A percentile compares a stretch with the other conserved stretches of the same genome.
Evolutionary conservation across 2,888 invertebrate species (phyloP).

Genomic region (Drosophila heteroneura): DNA sequence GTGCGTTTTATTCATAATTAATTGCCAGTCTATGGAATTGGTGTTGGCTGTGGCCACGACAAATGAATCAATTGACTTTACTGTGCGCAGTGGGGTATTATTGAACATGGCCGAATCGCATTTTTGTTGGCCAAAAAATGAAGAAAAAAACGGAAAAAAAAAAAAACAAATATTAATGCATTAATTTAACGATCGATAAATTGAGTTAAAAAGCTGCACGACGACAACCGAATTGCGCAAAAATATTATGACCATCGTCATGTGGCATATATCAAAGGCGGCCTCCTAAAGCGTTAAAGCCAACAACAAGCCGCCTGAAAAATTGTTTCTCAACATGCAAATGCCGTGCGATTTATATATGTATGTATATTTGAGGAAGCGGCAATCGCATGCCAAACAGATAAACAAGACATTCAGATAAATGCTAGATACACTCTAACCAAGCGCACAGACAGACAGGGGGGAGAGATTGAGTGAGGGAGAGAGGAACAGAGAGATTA

Average conservation of each 20-base stretch:
- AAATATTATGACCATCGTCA: conserved; percentile 82
- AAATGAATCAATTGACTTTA: conserved; percentile 48
- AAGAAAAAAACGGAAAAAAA: conserved; percentile 14
- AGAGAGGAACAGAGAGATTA: conserved; percentile 26
- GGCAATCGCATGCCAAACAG: conserved; percentile 68
- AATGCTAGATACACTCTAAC: conserved; percentile 43
- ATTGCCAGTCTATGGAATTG: conserved; percentile 55
- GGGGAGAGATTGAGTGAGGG: background rate
- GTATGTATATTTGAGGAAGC: conserved; percentile 72
- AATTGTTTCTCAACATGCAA: conserved; percentile 81
- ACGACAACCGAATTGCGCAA: conserved; percentile 84
- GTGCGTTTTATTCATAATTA: conserved; percentile 62
- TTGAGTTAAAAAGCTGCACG: conserved; percentile 67
- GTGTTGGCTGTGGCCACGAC: conserved; percentile 37
- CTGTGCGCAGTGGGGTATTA: conserved; percentile 43
- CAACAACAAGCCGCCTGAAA: conserved; percentile 64
- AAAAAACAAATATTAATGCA: conserved; percentile 60
- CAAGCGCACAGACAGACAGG: conserved; percentile 12
- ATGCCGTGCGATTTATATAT: conserved; percentile 75
- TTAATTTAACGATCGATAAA: conserved; percentile 76
- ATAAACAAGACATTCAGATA: conserved; percentile 51
- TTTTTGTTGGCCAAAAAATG: conserved; percentile 28
- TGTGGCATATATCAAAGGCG: conserved; percentile 78
- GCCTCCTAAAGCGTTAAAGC: conserved; percentile 54
- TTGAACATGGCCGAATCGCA: conserved; percentile 49